A percentile compares a stretch with the other conserved stretches of the same genome.
phyloP scores from a whole-genome alignment of 2,113 vertebrate species.

The Corythornis madagascariensis region DNA sequence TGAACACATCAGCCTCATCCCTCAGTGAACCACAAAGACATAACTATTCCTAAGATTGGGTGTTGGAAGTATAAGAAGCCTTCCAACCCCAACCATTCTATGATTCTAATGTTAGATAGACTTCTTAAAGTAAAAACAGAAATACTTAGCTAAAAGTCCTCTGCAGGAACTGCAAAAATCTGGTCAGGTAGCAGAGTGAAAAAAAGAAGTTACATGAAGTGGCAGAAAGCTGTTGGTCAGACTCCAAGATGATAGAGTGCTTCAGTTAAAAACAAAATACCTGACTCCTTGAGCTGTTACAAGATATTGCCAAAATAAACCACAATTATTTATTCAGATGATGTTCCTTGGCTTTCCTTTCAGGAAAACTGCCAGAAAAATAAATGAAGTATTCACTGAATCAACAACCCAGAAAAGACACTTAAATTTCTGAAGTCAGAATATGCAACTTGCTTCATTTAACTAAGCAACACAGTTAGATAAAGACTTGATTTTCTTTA shows the following conservation, averaged over 20 bases:
- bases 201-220: neutral
- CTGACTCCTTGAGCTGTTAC: slow-evolving; percentile 9
- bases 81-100: neutral
- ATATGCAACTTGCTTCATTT: neutral
- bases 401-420: slow-evolving; percentile 23
- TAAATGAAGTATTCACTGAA: slow-evolving; percentile 30
- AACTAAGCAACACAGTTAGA: neutral
- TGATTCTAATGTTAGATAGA: neutral
- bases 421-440: slow-evolving; percentile 21
- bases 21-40: neutral
- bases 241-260: neutral
- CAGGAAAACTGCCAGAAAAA: slow-evolving; percentile 55
- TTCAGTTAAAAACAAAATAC: slow-evolving; percentile 42
- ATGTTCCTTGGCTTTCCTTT: slow-evolving; percentile 53
- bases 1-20: neutral
- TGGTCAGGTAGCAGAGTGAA: neutral
- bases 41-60: neutral
- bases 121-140: neutral
- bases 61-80: neutral
- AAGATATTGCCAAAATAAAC: slow-evolving; percentile 52
- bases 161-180: neutral
- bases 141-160: neutral
- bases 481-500: slow-evolving; percentile 22
- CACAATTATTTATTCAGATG: slow-evolving; percentile 64
- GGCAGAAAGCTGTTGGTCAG: neutral